These are phyloP conservation scores for Habroteleia sp. DNA, from an alignment of 2,888 invertebrate species.

Conservation along the genomic window DNA sequence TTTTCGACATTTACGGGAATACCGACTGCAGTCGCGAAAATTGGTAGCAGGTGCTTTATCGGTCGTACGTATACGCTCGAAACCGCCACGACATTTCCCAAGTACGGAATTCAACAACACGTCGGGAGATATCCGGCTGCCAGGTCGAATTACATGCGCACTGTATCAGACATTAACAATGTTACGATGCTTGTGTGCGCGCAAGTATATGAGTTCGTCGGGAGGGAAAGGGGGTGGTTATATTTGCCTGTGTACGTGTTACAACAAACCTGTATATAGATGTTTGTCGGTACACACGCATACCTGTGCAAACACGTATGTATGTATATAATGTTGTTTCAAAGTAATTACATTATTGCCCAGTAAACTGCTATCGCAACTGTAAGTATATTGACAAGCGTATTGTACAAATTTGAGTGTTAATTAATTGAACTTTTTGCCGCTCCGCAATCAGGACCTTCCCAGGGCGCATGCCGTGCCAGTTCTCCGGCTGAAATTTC, in stretches of 20 bases:
- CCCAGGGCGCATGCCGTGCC: too few species aligned
- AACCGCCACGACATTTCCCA: conserved; percentile 61
- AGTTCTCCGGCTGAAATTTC: too few species aligned
- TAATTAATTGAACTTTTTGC: conserved; percentile 25
- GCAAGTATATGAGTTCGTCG: conserved; percentile 2
- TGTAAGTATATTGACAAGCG: conserved; percentile 25
- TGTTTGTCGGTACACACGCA: conserved; percentile 23
- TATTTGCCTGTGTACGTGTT: conserved; percentile 17
- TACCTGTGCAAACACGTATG: conserved; percentile 18
- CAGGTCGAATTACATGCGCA: conserved; percentile 62
- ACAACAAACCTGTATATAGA: conserved; percentile 13
- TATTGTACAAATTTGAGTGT: conserved; percentile 22
- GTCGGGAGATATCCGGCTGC: conserved; percentile 57
- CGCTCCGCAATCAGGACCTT: not conserved
- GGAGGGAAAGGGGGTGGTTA: not conserved
- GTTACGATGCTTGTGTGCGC: conserved; percentile 20
- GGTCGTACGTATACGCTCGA: conserved; percentile 47
- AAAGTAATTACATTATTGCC: conserved; percentile 49
- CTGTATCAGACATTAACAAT: conserved; percentile 63
- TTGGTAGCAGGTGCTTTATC: conserved; percentile 64
- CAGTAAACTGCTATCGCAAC: conserved; percentile 32
- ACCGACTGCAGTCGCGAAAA: conserved; percentile 53
- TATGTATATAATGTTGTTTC: conserved; percentile 26
- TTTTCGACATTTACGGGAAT: conserved; percentile 60
- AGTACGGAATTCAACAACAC: conserved; percentile 61